phyloP scores from a whole-genome alignment of 92 coral and sea anemone genomes.

The Plumapathes pennacea region DNA sequence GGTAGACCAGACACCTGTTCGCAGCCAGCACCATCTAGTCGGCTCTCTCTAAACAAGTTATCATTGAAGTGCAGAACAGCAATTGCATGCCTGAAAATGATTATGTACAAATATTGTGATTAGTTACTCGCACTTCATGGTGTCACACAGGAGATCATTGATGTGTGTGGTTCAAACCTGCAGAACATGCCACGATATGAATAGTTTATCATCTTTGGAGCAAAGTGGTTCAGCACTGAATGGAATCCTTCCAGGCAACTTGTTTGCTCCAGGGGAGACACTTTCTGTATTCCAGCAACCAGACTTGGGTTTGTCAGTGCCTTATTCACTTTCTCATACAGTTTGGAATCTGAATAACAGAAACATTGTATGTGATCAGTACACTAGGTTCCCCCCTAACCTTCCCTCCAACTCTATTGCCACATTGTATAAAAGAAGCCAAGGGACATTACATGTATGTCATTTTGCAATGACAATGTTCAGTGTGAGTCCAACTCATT shows the following conservation, averaged over 20 bases:
- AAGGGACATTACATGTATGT: too few relatives aligned
- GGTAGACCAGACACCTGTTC: slow-evolving; percentile 7
- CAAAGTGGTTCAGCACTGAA: slow-evolving; percentile 30
- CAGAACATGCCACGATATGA: slow-evolving; percentile 36
- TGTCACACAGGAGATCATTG: background rate
- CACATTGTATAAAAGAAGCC: too few relatives aligned
- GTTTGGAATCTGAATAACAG: slow-evolving; percentile 30
- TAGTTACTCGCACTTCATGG: background rate
- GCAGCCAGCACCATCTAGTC: background rate
- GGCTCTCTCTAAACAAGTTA: background rate
- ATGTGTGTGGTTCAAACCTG: slow-evolving; percentile 2
- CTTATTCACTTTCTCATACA: slow-evolving; percentile 35
- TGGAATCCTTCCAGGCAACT: slow-evolving; percentile 36
- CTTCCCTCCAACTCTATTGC: too few relatives aligned
- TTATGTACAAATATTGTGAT: background rate
- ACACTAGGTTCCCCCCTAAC: background rate
- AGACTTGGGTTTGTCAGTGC: slow-evolving; percentile 34
- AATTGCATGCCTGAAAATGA: slow-evolving; percentile 1
- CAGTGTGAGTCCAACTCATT: too few relatives aligned
- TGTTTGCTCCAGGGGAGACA: slow-evolving; percentile 44
- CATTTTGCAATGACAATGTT: too few relatives aligned
- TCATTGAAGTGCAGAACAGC: slow-evolving; percentile 1
- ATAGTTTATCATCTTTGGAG: slow-evolving; percentile 36
- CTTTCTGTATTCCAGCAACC: slow-evolving; percentile 27
- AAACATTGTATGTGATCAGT: background rate